These are phyloP conservation scores for Apodemia hepburni DNA, from an alignment of 2,888 invertebrate species.

Conservation along the genomic window DNA sequence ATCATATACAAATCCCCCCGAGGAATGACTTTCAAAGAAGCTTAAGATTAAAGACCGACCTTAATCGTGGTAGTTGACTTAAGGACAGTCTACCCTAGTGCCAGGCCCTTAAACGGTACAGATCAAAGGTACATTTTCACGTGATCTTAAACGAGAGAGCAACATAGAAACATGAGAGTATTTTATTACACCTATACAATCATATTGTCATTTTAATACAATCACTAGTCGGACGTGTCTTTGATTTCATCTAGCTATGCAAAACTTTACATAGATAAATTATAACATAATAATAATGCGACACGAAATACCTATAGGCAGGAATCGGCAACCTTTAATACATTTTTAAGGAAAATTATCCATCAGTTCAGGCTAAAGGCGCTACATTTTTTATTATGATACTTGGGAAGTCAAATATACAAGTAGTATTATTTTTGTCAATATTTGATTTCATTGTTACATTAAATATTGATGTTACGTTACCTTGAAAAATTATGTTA, in stretches of 20 bases:
- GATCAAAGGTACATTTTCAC: not conserved
- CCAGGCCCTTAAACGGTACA: not conserved
- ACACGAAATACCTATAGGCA: not conserved
- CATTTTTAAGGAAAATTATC: too few species aligned
- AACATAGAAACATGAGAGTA: not conserved
- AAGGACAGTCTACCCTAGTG: not conserved
- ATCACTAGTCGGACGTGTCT: conserved; percentile 63
- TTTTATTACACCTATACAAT: conserved; percentile 39
- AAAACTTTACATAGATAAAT: conserved; percentile 10
- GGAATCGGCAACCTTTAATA: conserved; percentile 1
- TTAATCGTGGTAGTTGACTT: too few species aligned
- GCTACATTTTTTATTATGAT: too few species aligned
- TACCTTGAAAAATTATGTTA: too few species aligned
- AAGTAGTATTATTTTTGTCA: too few species aligned
- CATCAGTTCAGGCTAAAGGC: too few species aligned
- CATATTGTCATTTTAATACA: conserved; percentile 69
- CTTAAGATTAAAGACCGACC: too few species aligned
- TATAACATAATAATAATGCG: not conserved
- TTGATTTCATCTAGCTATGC: conserved; percentile 68
- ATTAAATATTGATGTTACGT: too few species aligned
- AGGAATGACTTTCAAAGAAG: too few species aligned
- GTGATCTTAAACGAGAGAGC: not conserved
- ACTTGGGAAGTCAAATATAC: too few species aligned
- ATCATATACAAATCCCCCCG: too few species aligned
- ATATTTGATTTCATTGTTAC: too few species aligned